These are phyloP conservation scores for Rhadinocentrus ornatus DNA, from an alignment of 2,797 vertebrate species.

Conservation along the genomic window DNA sequence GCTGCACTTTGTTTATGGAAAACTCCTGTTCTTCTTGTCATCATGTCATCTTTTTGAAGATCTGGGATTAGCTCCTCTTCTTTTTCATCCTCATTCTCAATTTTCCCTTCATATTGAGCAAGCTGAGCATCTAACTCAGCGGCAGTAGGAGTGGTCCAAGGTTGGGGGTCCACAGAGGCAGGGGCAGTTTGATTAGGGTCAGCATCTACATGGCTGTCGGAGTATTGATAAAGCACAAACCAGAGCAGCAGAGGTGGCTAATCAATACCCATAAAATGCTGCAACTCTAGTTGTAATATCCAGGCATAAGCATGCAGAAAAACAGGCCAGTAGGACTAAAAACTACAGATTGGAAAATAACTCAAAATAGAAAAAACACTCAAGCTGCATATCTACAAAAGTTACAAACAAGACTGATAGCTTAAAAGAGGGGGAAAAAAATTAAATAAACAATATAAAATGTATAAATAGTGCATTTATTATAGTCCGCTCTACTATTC, in stretches of 20 bases:
- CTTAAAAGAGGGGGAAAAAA: background rate
- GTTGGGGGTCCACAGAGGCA: conserved; percentile 24
- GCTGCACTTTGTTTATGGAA: conserved; percentile 77
- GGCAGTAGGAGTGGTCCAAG: conserved; percentile 32
- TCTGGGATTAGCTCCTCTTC: conserved; percentile 77
- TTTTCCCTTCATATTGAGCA: conserved; percentile 68
- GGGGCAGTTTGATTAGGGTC: conserved; percentile 35
- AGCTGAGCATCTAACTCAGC: conserved; percentile 76
- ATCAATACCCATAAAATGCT: background rate
- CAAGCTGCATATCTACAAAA: background rate
- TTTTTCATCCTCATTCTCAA: conserved; percentile 76
- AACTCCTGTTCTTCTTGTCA: conserved; percentile 84
- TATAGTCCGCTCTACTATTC: background rate
- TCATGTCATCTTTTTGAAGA: conserved; percentile 88
- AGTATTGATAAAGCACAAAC: conserved; percentile 56
- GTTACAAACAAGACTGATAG: background rate
- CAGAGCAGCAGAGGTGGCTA: conserved; percentile 15
- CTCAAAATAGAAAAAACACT: background rate
- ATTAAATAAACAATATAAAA: background rate
- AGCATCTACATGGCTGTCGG: conserved; percentile 64
- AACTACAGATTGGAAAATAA: background rate
- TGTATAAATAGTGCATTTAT: background rate
- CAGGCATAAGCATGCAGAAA: conserved; percentile 45
- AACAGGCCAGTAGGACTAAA: background rate
- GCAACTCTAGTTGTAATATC: conserved; percentile 1